Conservation (phyloP, 2,797 vertebrate species). For the Acrocephalus scirpaceus region DNA sequence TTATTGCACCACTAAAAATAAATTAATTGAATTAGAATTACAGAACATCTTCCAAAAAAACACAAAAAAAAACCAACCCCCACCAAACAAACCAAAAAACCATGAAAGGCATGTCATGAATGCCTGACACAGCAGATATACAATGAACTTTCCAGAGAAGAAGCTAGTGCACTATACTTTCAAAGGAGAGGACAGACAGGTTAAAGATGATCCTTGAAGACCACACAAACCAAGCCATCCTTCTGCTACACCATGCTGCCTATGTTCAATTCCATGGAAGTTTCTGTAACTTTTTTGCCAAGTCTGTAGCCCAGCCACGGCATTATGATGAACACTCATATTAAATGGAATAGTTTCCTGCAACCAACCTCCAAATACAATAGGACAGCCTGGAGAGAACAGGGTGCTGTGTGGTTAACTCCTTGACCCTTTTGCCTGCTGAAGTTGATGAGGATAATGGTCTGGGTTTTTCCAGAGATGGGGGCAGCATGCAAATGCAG, state of each 20-base stretch:
- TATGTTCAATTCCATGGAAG: neutral
- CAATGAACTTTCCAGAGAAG: neutral
- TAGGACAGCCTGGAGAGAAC: neutral
- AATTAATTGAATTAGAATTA: neutral
- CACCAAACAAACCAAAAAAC: no score
- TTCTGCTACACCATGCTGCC: neutral
- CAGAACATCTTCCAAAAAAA: neutral
- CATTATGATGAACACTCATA: neutral
- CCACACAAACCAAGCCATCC: neutral
- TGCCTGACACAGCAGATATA: neutral
- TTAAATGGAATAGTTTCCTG: neutral
- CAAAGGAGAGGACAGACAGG: neutral
- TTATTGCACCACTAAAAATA: neutral
- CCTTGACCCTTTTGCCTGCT: neutral
- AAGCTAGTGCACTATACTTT: neutral
- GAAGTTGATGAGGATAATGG: neutral
- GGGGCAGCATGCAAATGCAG: neutral
- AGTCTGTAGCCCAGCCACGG: neutral
- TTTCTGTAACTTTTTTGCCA: neutral
- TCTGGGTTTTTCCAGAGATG: neutral
- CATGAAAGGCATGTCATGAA: neutral
- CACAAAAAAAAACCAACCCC: neutral
- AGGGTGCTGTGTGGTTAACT: neutral
- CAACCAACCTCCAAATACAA: neutral
- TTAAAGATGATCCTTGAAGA: neutral